Conservation (phyloP, 2,797 vertebrate genomes). For the Merluccius polli region DNA sequence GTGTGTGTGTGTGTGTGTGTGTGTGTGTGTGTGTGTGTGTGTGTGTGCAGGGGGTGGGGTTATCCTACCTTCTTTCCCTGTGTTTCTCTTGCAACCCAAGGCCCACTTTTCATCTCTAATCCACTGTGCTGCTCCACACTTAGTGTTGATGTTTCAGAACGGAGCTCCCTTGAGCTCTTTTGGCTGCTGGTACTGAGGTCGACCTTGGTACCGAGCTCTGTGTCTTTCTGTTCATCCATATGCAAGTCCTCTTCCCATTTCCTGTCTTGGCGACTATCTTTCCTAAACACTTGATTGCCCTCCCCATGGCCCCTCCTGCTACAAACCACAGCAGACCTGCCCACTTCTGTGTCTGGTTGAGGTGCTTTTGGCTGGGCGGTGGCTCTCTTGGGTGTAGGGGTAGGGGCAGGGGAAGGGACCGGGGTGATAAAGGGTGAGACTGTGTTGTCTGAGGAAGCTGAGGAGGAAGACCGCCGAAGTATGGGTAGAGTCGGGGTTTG, state of each 20-base stretch:
- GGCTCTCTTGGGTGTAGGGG: background rate
- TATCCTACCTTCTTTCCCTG: slow-evolving; percentile 52
- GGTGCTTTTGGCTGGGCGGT: background rate
- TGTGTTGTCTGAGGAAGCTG: background rate
- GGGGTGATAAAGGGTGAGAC: background rate
- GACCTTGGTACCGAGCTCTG: background rate
- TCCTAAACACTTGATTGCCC: background rate
- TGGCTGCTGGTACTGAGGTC: background rate
- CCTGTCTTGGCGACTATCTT: background rate
- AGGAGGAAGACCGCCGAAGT: background rate
- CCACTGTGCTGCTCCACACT: slow-evolving; percentile 15
- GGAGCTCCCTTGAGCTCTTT: slow-evolving; percentile 8
- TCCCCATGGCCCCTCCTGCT: background rate
- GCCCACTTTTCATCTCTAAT: slow-evolving; percentile 18
- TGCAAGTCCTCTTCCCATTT: slow-evolving; percentile 5
- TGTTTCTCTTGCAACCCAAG: slow-evolving; percentile 24
- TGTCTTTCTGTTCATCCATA: slow-evolving; percentile 16
- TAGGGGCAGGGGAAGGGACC: background rate
- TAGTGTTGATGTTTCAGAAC: background rate
- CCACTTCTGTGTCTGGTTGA: background rate
- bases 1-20: slow-evolving; percentile 1
- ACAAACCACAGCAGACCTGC: background rate
- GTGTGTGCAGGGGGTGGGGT: background rate
- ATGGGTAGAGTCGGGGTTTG: background rate
- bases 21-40: slow-evolving; percentile 1